Percentiles rank a stretch among this genome's conserved stretches.
Conservation (phyloP, 2,113 vertebrate genomes). For the Xenotilapia longispinis region DNA sequence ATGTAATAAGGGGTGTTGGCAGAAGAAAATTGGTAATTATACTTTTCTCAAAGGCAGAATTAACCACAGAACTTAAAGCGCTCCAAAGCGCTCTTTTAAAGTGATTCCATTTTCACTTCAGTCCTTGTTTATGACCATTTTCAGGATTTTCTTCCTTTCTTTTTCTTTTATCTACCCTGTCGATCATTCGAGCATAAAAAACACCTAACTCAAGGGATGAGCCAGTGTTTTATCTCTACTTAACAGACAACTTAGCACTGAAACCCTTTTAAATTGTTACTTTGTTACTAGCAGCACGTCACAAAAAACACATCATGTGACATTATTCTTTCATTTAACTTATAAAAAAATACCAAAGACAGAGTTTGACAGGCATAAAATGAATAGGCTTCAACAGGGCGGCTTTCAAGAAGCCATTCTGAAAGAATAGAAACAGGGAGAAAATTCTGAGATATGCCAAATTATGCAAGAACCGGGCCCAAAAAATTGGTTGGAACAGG, state of each 20-base stretch:
- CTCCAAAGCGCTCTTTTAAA: not conserved
- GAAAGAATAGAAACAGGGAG: not conserved
- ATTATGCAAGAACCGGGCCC: not conserved
- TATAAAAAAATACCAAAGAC: not conserved
- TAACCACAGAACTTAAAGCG: not conserved
- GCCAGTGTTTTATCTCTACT: not conserved
- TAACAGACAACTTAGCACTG: not conserved
- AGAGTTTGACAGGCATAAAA: not conserved
- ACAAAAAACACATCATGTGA: not conserved
- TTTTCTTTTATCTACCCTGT: not conserved
- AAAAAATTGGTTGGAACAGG: not conserved
- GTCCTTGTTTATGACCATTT: not conserved
- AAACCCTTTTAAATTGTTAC: not conserved
- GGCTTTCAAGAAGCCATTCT: not conserved
- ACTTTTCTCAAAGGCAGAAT: not conserved
- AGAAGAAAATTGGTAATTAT: not conserved
- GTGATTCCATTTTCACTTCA: not conserved
- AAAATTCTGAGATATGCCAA: not conserved
- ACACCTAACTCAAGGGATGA: not conserved
- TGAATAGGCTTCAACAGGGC: not conserved
- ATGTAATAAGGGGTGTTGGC: not conserved
- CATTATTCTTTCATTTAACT: not conserved
- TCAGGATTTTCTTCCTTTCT: not conserved
- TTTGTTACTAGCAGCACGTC: not conserved
- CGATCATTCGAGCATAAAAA: not conserved